Conservation (phyloP, 2,113 vertebrate genomes). For the Pampusana beccarii region DNA sequence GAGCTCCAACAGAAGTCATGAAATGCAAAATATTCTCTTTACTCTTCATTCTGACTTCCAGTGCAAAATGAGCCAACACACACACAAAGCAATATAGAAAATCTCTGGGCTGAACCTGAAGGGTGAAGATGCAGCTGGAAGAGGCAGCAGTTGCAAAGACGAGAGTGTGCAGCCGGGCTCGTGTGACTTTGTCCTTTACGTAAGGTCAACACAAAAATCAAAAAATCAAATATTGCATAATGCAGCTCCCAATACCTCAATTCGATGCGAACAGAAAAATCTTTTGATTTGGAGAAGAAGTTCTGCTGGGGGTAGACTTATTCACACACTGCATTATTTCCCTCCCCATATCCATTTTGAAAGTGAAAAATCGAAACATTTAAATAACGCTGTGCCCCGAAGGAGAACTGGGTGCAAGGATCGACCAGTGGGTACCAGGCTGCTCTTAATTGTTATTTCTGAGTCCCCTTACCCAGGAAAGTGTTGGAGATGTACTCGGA, state of each 20-base stretch:
- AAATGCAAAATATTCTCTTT: background rate
- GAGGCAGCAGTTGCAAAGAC: background rate
- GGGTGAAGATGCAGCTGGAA: background rate
- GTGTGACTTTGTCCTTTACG: background rate
- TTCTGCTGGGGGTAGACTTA: background rate
- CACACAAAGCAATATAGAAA: background rate
- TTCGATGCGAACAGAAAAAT: background rate
- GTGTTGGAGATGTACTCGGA: slow-evolving; percentile 99
- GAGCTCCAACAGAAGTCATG: background rate
- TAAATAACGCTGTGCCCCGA: background rate
- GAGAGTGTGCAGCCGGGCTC: background rate
- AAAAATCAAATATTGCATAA: background rate
- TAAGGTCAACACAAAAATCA: slow-evolving; percentile 27
- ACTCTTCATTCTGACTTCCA: background rate
- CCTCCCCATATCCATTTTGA: background rate
- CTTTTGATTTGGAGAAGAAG: background rate
- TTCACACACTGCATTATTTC: background rate
- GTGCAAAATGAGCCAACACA: background rate
- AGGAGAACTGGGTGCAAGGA: background rate
- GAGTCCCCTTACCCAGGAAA: slow-evolving; percentile 88
- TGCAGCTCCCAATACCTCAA: background rate
- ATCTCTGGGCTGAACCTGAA: background rate
- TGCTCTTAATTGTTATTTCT: background rate
- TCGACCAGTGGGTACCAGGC: background rate
- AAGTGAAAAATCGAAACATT: background rate